These are phyloP conservation scores for Athalia circularis DNA, from an alignment of 2,888 invertebrate genomes.

Conservation along the genomic window DNA sequence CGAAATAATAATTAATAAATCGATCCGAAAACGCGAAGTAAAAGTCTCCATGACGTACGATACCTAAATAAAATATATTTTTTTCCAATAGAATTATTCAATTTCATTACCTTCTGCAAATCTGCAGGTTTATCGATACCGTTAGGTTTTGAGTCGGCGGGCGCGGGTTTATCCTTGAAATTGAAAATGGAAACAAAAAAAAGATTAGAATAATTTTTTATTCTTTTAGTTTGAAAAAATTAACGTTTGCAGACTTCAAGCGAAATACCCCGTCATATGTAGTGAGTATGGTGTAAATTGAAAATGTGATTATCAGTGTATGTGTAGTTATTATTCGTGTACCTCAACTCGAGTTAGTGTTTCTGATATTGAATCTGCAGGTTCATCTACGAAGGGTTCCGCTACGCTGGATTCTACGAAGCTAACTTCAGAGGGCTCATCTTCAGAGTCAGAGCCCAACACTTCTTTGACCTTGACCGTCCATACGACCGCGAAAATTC, in stretches of 20 bases:
- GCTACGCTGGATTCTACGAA: conserved; percentile 64
- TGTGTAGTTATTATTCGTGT: conserved; percentile 55
- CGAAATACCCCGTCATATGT: neutral
- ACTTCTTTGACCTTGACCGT: neutral
- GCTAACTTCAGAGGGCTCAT: conserved; percentile 63
- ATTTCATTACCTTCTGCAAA: conserved; percentile 65
- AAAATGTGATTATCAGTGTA: conserved; percentile 7
- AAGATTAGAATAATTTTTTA: neutral
- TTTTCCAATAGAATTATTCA: too few species aligned
- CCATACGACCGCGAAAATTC: too few species aligned
- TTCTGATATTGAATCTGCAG: conserved; percentile 63
- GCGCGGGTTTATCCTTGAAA: conserved; percentile 64
- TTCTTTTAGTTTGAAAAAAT: neutral
- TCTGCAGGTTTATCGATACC: conserved; percentile 69
- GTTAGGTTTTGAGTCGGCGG: conserved; percentile 66
- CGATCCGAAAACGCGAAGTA: too few species aligned
- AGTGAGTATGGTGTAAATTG: conserved; percentile 14
- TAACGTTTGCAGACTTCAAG: too few species aligned
- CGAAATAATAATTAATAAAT: too few species aligned
- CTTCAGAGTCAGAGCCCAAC: conserved; percentile 56
- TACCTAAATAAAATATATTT: too few species aligned
- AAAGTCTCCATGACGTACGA: too few species aligned
- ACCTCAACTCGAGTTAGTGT: conserved; percentile 62
- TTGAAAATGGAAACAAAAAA: conserved; percentile 54
- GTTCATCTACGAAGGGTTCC: conserved; percentile 64